Evolutionary conservation across 2,797 vertebrate genomes (phyloP).

Genomic region (Bucorvus abyssinicus): DNA sequence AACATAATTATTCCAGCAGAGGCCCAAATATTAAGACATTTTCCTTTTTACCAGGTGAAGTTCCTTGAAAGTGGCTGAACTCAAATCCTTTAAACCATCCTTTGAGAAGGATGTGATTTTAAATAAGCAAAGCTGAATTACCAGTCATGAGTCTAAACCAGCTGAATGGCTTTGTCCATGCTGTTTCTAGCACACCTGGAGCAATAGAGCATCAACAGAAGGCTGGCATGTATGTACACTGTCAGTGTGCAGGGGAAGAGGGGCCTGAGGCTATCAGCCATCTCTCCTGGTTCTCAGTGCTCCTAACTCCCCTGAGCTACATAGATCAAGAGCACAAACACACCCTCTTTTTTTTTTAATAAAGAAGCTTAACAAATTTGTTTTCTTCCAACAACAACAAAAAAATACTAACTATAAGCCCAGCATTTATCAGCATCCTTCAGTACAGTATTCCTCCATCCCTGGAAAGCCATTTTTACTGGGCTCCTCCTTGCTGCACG

Average conservation of each 20-base stretch:
- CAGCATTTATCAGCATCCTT: background rate
- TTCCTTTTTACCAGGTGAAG: background rate
- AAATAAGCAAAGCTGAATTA: background rate
- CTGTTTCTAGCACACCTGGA: background rate
- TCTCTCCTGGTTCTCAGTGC: background rate
- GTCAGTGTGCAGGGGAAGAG: background rate
- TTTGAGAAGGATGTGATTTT: background rate
- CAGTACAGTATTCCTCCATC: background rate
- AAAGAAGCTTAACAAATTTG: background rate
- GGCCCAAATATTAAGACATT: background rate
- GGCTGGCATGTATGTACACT: accelerated
- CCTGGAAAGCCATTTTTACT: background rate
- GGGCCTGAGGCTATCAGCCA: background rate
- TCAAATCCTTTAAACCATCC: background rate
- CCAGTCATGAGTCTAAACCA: background rate
- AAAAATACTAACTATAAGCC: background rate
- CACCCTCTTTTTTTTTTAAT: background rate
- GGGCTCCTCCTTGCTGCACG: background rate
- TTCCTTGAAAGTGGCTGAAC: background rate
- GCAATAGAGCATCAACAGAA: background rate
- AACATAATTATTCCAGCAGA: background rate
- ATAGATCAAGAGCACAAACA: background rate
- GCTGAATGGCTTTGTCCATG: background rate
- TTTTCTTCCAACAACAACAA: background rate
- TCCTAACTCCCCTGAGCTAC: background rate